phyloP scores from a whole-genome alignment of 2,888 invertebrate species.

The Epiblema foenella region DNA sequence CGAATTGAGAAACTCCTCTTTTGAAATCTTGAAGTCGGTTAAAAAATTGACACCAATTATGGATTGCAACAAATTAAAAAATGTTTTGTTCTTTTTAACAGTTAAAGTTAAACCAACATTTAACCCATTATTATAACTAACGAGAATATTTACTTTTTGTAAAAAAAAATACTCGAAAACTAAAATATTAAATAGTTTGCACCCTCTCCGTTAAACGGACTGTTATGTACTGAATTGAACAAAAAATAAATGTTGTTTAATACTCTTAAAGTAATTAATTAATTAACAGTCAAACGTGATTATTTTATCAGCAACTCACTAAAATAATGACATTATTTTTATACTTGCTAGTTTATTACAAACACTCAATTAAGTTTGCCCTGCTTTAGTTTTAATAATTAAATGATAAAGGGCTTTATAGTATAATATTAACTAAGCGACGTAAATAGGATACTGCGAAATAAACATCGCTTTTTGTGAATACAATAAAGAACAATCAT shows the following conservation, averaged over 20 bases:
- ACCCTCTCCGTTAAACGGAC: not conserved
- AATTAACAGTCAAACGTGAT: constrained; percentile 1
- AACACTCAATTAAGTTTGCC: not conserved
- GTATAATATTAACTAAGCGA: not conserved
- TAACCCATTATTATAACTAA: too few relatives aligned
- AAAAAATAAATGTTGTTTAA: not conserved
- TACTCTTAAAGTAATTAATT: not conserved
- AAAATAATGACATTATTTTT: not conserved
- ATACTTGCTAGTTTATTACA: not conserved
- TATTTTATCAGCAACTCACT: not conserved
- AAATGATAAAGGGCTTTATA: not conserved
- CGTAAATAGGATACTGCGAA: not conserved
- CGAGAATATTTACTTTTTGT: not conserved
- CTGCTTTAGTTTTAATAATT: not conserved
- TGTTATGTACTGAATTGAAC: not conserved
- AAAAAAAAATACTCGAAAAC: not conserved
- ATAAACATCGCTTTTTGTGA: not conserved
- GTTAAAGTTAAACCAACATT: too few relatives aligned
- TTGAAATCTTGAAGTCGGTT: too few relatives aligned
- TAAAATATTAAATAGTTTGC: not conserved
- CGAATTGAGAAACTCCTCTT: too few relatives aligned
- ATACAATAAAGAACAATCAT: not conserved
- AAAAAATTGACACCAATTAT: too few relatives aligned
- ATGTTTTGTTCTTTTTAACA: too few relatives aligned
- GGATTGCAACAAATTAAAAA: too few relatives aligned